These are phyloP conservation scores for Synanthedon vespiformis DNA, from an alignment of 2,888 invertebrate species.

Conservation along the genomic window DNA sequence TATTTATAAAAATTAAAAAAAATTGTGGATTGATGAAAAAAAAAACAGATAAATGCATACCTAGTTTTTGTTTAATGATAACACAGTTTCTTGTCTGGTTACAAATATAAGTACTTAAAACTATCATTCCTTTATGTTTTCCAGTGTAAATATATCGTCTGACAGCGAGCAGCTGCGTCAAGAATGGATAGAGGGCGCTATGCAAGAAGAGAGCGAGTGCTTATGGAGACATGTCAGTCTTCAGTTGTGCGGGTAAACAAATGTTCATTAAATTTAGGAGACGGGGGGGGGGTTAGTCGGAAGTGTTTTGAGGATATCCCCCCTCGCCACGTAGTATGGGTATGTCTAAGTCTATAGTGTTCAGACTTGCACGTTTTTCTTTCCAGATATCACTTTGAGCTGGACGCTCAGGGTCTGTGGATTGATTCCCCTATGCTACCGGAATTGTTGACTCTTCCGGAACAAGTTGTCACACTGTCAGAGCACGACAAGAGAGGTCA, in stretches of 20 bases:
- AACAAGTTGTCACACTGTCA: conserved; percentile 24
- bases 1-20: too few relatives aligned
- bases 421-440: conserved; percentile 65
- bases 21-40: too few relatives aligned
- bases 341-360: too few relatives aligned
- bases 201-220: conserved; percentile 62
- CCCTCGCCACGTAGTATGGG: too few relatives aligned
- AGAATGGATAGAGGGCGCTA: conserved; percentile 61
- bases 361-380: too few relatives aligned
- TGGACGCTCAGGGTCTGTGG: conserved; percentile 60
- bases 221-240: conserved; percentile 60
- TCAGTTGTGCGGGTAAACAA: conserved; percentile 50
- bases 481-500: conserved; percentile 43
- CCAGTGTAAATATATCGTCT: conserved; percentile 48
- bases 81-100: too few relatives aligned
- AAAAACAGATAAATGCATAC: too few relatives aligned
- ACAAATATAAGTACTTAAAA: too few relatives aligned
- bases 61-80: too few relatives aligned
- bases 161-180: conserved; percentile 43
- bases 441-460: conserved; percentile 44
- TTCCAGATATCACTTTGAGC: conserved; percentile 54
- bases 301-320: too few relatives aligned
- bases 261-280: background rate
- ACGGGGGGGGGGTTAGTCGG: too few relatives aligned
- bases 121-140: too few relatives aligned